Evolutionary conservation across 2,888 invertebrate species (phyloP).

Genomic region (Synergus laeviventris): DNA sequence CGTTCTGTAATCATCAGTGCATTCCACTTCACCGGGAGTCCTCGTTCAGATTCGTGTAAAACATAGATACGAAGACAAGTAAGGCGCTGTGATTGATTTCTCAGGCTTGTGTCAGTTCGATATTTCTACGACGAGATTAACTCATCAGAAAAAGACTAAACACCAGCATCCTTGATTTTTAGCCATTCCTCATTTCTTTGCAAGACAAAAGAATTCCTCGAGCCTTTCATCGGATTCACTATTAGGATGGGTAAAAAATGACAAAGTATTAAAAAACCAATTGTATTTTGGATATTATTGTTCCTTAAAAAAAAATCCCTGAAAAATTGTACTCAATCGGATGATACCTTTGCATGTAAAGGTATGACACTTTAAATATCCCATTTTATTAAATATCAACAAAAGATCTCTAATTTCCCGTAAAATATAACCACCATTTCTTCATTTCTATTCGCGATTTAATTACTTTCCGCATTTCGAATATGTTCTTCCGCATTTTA

Average conservation of each 20-base stretch:
- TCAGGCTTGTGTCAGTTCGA: constrained; percentile 38
- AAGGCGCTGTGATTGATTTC: constrained; percentile 45
- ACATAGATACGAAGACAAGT: constrained; percentile 33
- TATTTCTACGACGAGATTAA: constrained; percentile 8
- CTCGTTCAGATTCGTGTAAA: constrained; percentile 40
- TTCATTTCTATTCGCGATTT: neutral
- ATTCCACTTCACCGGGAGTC: constrained; percentile 44
- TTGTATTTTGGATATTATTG: too few species aligned
- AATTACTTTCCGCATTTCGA: neutral
- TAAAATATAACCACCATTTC: neutral
- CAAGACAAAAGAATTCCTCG: neutral
- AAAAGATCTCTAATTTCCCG: too few species aligned
- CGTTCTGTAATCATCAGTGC: constrained; percentile 41
- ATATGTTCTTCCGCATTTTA: neutral
- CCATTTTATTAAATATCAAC: too few species aligned
- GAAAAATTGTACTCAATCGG: too few species aligned
- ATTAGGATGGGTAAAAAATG: too few species aligned
- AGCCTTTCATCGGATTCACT: neutral
- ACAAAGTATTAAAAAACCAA: too few species aligned
- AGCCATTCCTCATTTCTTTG: neutral
- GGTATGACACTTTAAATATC: too few species aligned
- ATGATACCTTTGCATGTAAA: too few species aligned
- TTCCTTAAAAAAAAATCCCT: too few species aligned
- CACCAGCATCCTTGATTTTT: constrained; percentile 6
- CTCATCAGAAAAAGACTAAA: neutral